Base-by-base conservation (phyloP, 2,797 vertebrate species). In the Paratrypauchen microcephalus region DNA sequence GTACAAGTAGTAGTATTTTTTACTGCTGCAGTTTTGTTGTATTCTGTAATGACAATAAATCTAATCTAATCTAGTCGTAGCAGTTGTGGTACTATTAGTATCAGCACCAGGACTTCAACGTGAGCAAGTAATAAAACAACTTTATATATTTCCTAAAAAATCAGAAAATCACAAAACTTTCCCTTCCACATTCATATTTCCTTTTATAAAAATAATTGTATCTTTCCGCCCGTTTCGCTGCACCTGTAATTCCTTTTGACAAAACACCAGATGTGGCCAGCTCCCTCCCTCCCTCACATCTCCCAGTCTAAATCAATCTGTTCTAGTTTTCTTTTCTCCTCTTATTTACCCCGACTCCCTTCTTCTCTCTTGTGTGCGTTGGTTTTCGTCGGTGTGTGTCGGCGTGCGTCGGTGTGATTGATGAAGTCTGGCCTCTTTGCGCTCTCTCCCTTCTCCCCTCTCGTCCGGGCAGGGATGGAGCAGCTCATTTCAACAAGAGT, bases 321-420 rank as follows among this genome's bases (percentile, higher is more conserved):
- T 59, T 13, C 15, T 36, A 23, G 11, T 50, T 74, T 13, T 68
- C 18, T 65, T 62, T 60, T 15, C 62, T 23, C 64, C 59, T 58
- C 65, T 1, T 74, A 65, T 82, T 79, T 72, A 57, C 82, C 52
- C 70, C 67, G 41, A 19, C 48, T 70, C 47, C 15, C 19, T 36
- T 78, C 70, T 61, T 68, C n/a, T n/a, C n/a, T n/a, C n/a, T n/a
- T n/a, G n/a, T n/a, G n/a, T n/a, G n/a, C n/a, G n/a, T n/a, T n/a
- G n/a, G n/a, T n/a, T n/a, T n/a, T n/a, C n/a, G n/a, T n/a, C n/a
- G n/a, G n/a, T n/a, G n/a, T n/a, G n/a, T n/a, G n/a, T n/a, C n/a
- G 28, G 45, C 56, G 68, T 70, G 70, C 72, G 83, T 87, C 60
- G 0, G 55, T 3, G 2, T 73, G 87, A 83, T 67, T 72, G 87